These are phyloP conservation scores for Anthoscopus minutus DNA, from an alignment of 2,113 vertebrate species.

Conservation along the genomic window DNA sequence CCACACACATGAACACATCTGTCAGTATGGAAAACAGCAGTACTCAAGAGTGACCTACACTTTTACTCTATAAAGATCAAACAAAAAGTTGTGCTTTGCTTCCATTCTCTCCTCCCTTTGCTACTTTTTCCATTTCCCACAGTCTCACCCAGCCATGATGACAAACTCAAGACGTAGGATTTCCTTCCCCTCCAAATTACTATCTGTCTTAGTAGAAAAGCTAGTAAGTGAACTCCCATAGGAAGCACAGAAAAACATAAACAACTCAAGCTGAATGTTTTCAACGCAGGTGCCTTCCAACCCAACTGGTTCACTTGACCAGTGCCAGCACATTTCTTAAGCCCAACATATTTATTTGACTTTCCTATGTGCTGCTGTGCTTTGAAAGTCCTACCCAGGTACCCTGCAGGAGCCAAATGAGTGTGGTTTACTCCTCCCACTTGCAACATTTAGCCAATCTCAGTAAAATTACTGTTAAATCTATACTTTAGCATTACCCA, in stretches of 20 bases:
- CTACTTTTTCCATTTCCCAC: background rate
- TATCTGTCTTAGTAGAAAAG: background rate
- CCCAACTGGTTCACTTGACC: background rate
- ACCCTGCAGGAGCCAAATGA: background rate
- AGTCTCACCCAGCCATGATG: background rate
- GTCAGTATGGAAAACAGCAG: background rate
- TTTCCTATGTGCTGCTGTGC: background rate
- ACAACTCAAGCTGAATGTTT: background rate
- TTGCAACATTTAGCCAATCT: background rate
- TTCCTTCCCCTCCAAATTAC: background rate
- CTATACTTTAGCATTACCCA: background rate
- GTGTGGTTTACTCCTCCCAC: background rate
- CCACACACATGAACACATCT: background rate
- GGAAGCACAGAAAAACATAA: background rate
- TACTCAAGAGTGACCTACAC: background rate
- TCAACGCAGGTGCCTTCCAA: background rate
- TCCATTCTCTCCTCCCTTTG: background rate
- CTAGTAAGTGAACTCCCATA: background rate
- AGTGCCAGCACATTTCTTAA: background rate
- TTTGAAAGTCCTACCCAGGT: background rate
- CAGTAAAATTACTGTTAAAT: background rate
- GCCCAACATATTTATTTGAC: background rate
- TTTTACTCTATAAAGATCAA: background rate
- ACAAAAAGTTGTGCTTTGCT: background rate
- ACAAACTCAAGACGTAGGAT: background rate